Base-by-base conservation (phyloP, 2,888 invertebrate genomes). In the Morpho helenor region DNA sequence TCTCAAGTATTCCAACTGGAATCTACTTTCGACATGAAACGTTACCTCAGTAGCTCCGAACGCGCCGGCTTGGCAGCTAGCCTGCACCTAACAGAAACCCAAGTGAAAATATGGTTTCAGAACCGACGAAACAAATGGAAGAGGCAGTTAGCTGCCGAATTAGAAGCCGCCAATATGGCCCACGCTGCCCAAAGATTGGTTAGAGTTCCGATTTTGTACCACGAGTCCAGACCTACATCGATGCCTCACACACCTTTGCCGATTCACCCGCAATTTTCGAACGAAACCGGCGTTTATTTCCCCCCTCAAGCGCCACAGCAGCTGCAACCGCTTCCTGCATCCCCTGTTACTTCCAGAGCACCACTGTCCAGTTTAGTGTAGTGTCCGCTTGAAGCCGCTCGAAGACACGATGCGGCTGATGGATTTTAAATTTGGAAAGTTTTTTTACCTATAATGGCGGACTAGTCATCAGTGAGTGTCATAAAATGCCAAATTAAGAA, bases 51-150 rank as follows among this genome's bases (percentile, higher is more conserved):
- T 74, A 97, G 97, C 61, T 97, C 97, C 0, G 98, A 98, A 78
- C 92, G 98, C 22, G 97, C 98, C 0, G 97, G 97, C 0, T 82
- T 98, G 8, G 98, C 98, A 0, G 96, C 97, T 0, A 97, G 97
- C 43, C 84, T 98, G 46, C 96, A 97, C 68, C 85, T 98, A n/a
- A 98, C 98, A 0, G 98, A 98, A 80, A 98, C 98, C 0, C 97
- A 97, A 80, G 97, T 97, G 63, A 98, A 98, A 86, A 98, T 98
- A 70, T 98, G 98, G 98, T 98, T 98, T 82, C 98, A 98, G 83
- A 98, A 98, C 79, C 92, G 98, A 39, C 92, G 98, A 56, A 98
- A 98, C 84, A 98, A 98, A 81, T 98, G 98, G 98, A 98, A 98
- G 79, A 91, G 98, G 52, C 98, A 98, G 80, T 74, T 98, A 67